Base-by-base conservation (phyloP, 2,888 invertebrate species). In the Drosophila parthenogenetica region DNA sequence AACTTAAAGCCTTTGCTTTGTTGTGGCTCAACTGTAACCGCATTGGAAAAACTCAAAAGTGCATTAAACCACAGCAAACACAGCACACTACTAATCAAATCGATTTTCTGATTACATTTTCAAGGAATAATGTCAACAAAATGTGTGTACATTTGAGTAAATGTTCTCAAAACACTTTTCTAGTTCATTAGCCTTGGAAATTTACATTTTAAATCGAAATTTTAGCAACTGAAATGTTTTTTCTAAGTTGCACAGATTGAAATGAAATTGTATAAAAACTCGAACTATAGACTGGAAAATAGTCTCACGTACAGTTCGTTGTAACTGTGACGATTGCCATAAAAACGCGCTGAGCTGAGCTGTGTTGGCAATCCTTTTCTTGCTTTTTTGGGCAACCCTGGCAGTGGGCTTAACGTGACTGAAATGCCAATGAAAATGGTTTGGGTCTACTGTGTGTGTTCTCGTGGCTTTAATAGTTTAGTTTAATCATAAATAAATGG, bases 281-380 rank as follows among this genome's bases (percentile, higher is more conserved):
- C 37, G 51, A 13, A 14, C 25, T 40, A 19, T 13, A 2, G 45
- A 46, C 53, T 50, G 54, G 42, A 53, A 78, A 74, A 75, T 75
- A 64, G 74, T 64, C 60, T 73, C 75, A 75, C 78, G 75, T 75
- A 75, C 22, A 55, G 11, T 51, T 42, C 13, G 32, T 58, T 78
- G 78, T 73, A 73, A 78, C 58, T 55, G 78, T 64, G 79, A 54
- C 74, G 69, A 78, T 69, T 61, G 75, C 63, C 78, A 73, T 77
- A 61, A 69, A 75, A 76, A 59, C 43, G 29, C 53, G 46, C 63
- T 51, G 67, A 69, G 46, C 63, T 51, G 67, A 69, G 49, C 58
- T 69, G 61, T 69, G 61, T 53, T 29, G 42, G 29, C 51, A 32
- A 55, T 37, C 39, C 55, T 63, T 63, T 64, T 8, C 29, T 8